A percentile compares a stretch with the other conserved stretches of the same genome.
phyloP scores from a whole-genome alignment of 2,113 vertebrate species.

The Nannobrachium achirus region DNA sequence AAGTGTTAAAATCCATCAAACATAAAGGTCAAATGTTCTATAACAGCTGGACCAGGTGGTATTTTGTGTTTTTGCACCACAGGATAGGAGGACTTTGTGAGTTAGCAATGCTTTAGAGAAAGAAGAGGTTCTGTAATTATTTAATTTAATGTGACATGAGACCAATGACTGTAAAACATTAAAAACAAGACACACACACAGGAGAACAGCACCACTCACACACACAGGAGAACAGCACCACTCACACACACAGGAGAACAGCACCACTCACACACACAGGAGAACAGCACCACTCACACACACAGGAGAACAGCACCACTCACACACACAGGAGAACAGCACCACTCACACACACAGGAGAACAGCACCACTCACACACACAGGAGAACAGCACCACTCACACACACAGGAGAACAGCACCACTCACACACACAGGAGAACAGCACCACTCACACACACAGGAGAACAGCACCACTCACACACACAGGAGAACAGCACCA shows the following conservation, averaged over 20 bases:
- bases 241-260: slow-evolving; percentile 32
- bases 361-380: slow-evolving; percentile 43
- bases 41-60: slow-evolving; percentile 15
- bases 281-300: no score
- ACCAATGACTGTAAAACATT: background rate
- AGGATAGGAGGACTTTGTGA: slow-evolving; percentile 31
- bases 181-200: background rate
- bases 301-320: slow-evolving; percentile 38
- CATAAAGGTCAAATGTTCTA: slow-evolving; percentile 1
- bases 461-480: slow-evolving; percentile 45
- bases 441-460: no score
- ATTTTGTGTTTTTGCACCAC: background rate
- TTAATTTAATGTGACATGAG: slow-evolving; percentile 28
- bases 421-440: slow-evolving; percentile 31
- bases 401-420: slow-evolving; percentile 41
- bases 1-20: background rate
- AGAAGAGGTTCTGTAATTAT: slow-evolving; percentile 4
- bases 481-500: slow-evolving; percentile 21
- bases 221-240: slow-evolving; percentile 21
- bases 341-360: no score
- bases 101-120: slow-evolving; percentile 39
- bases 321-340: slow-evolving; percentile 33
- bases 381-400: no score
- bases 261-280: slow-evolving; percentile 38
- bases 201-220: slow-evolving; percentile 45